These are phyloP conservation scores for Tetraneura akinire DNA, from an alignment of 1,140 invertebrate genomes.

Conservation along the genomic window DNA sequence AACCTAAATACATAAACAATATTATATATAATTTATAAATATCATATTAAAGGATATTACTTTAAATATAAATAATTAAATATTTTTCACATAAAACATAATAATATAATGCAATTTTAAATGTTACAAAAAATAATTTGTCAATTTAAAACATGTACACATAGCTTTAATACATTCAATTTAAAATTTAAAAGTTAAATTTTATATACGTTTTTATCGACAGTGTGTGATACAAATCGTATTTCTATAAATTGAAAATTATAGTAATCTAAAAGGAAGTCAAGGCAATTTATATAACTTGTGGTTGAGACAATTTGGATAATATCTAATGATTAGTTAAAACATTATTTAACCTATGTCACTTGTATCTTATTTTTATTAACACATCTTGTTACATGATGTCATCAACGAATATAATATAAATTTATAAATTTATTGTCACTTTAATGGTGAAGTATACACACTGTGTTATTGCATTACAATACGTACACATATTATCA, in stretches of 20 bases:
- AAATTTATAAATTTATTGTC: slow-evolving; percentile 7
- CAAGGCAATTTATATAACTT: slow-evolving; percentile 17
- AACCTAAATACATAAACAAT: no score
- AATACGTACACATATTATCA: neutral
- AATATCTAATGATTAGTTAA: neutral
- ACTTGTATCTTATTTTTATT: slow-evolving; percentile 1
- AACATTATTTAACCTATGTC: slow-evolving; percentile 15
- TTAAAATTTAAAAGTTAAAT: no score
- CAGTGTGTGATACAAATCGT: no score
- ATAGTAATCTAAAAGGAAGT: no score
- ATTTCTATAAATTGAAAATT: no score
- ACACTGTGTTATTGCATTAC: slow-evolving; percentile 27
- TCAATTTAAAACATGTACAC: neutral
- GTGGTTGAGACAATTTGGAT: neutral
- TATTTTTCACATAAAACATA: no score
- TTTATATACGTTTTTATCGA: no score
- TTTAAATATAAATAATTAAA: no score
- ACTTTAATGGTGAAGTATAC: neutral
- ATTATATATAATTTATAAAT: no score
- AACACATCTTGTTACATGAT: neutral
- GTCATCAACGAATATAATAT: slow-evolving; percentile 34
- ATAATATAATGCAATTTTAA: no score
- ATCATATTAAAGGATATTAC: no score
- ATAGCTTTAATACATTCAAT: neutral
- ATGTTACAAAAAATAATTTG: no score